Evolutionary conservation across 2,113 vertebrate genomes (phyloP).

Genomic region (Gymnogyps californianus): DNA sequence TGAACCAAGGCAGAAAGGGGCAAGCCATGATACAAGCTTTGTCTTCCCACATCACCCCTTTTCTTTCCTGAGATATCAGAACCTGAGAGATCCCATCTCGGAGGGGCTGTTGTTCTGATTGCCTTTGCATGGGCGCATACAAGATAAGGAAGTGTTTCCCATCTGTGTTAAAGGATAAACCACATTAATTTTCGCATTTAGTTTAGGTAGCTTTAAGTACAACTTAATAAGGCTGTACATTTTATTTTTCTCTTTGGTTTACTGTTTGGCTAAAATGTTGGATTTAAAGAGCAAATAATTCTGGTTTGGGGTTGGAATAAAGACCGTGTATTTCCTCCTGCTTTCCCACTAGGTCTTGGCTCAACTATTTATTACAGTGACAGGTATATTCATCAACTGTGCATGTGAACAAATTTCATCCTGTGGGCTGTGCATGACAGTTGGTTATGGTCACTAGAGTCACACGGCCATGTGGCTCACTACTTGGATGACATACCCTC

Average conservation of each 20-base stretch:
- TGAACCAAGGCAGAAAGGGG: neutral
- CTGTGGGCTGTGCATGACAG: neutral
- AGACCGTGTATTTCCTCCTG: neutral
- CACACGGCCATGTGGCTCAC: neutral
- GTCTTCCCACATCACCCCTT: neutral
- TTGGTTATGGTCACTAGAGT: neutral
- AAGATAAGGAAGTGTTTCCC: neutral
- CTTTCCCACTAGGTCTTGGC: neutral
- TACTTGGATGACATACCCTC: neutral
- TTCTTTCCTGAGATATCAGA: neutral
- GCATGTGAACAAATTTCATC: neutral
- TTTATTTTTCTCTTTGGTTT: neutral
- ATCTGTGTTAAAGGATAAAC: neutral
- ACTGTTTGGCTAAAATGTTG: neutral
- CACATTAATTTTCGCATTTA: neutral
- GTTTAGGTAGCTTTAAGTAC: neutral
- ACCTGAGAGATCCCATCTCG: neutral
- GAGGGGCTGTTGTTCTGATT: neutral
- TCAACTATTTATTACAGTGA: neutral
- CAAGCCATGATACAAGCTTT: neutral
- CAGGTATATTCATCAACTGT: slow-evolving; percentile 27
- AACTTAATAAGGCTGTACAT: neutral
- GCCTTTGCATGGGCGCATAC: neutral
- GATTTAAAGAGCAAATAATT: neutral
- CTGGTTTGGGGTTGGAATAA: neutral